phyloP scores from a whole-genome alignment of 1,140 invertebrate genomes.

The Plutomurus gul region DNA sequence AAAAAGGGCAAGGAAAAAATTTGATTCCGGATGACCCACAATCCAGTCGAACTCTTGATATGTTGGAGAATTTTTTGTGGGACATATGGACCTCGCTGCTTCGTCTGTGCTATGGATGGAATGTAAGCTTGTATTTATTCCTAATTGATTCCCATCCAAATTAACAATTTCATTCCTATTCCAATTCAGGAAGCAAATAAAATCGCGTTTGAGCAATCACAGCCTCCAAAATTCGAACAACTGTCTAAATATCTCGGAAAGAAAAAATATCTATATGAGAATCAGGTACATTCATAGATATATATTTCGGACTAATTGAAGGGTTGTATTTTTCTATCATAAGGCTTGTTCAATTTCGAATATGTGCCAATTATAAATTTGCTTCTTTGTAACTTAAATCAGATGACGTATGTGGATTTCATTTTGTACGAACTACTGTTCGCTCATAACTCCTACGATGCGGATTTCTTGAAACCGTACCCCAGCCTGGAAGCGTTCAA shows the following conservation, averaged over 20 bases:
- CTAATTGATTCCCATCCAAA: neutral
- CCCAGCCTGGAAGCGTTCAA: constrained; percentile 58
- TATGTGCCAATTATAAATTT: neutral
- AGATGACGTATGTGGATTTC: constrained; percentile 62
- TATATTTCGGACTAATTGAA: no score
- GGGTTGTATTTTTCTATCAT: neutral
- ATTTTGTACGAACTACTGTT: constrained; percentile 60
- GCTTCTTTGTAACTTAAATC: neutral
- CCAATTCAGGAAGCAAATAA: neutral
- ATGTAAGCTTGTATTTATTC: neutral
- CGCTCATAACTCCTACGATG: constrained; percentile 55
- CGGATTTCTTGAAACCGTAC: constrained; percentile 57
- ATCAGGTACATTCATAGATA: no score
- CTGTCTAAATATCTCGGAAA: neutral
- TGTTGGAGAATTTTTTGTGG: neutral
- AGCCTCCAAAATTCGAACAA: neutral
- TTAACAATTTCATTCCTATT: neutral
- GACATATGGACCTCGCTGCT: neutral
- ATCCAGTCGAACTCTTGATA: neutral
- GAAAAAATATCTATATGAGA: neutral
- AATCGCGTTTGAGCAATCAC: neutral
- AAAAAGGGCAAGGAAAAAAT: neutral
- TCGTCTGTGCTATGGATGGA: neutral
- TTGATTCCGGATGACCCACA: neutral
- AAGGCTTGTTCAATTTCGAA: neutral